Evolutionary conservation across 2,888 invertebrate genomes (phyloP).

Genomic region (Alloscopus bannaensis): DNA sequence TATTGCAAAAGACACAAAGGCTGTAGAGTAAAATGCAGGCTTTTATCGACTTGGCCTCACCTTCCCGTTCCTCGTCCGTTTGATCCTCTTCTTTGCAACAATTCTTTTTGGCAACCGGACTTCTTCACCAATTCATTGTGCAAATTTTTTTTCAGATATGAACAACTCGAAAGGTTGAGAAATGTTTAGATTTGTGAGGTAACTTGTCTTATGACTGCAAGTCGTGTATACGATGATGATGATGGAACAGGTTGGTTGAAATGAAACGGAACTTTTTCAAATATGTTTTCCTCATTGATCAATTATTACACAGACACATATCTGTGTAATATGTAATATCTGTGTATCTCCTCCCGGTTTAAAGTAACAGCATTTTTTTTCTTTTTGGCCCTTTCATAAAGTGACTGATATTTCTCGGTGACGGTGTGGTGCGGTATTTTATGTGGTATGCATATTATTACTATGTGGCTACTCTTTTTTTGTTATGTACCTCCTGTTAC

Average conservation of each 20-base stretch:
- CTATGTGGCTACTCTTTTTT: too few relatives aligned
- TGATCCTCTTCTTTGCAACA: constrained; percentile 50
- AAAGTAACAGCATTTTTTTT: constrained; percentile 10
- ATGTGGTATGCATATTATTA: too few relatives aligned
- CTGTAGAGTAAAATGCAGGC: neutral
- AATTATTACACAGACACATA: too few relatives aligned
- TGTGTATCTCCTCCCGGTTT: too few relatives aligned
- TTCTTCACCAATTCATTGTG: constrained; percentile 10
- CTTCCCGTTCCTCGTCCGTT: constrained; percentile 59
- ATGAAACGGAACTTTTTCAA: constrained; percentile 63
- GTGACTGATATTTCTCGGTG: constrained; percentile 11
- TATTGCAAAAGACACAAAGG: too few relatives aligned
- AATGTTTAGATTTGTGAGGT: constrained; percentile 14
- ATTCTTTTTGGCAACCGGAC: constrained; percentile 58
- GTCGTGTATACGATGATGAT: constrained; percentile 27
- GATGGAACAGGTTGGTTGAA: constrained; percentile 64
- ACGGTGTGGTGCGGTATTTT: too few relatives aligned
- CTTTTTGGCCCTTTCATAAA: neutral
- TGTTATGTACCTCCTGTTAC: too few relatives aligned
- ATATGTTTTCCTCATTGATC: constrained; percentile 57
- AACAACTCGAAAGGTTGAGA: constrained; percentile 1
- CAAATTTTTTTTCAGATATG: constrained; percentile 21
- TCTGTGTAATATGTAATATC: too few relatives aligned
- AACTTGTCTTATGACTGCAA: constrained; percentile 40
- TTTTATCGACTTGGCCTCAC: constrained; percentile 58